Conservation (phyloP, 1,140 invertebrate genomes). For the Cheumatopsyche charites region DNA sequence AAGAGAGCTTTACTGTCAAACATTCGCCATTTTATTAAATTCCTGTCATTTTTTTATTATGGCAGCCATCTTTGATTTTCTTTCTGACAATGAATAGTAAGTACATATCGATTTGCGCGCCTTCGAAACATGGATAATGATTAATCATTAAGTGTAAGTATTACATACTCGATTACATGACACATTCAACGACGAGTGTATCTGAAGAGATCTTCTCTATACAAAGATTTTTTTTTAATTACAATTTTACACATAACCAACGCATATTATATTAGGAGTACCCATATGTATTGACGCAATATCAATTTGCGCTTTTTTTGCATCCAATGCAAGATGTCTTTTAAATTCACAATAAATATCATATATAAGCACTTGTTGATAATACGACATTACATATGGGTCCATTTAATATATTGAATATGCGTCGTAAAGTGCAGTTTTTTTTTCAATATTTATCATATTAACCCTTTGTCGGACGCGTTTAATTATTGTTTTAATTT, state of each 20-base stretch:
- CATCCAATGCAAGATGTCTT: no score
- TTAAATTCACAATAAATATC: no score
- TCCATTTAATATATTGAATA: neutral
- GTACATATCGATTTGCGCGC: neutral
- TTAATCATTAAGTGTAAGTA: conserved; percentile 23
- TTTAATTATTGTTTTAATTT: conserved; percentile 2
- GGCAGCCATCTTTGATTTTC: no score
- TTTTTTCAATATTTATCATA: conserved; percentile 15
- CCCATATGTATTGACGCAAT: no score
- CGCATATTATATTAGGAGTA: no score
- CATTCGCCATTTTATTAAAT: no score
- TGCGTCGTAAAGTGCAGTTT: neutral
- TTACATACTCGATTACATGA: conserved; percentile 31
- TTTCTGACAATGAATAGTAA: neutral
- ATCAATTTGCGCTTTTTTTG: no score
- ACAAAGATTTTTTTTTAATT: conserved; percentile 5
- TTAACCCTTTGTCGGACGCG: conserved; percentile 11
- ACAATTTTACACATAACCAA: conserved; percentile 21
- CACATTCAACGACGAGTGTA: conserved; percentile 31
- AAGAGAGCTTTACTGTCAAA: no score
- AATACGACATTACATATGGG: conserved; percentile 1
- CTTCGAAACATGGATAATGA: neutral
- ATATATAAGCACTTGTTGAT: no score
- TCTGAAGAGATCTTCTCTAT: conserved; percentile 18
- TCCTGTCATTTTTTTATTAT: no score